Evolutionary conservation across 2,113 vertebrate species (phyloP), one percentile per base, ranked within the genome.

Genomic region (Dolichotis patagonum): DNA sequence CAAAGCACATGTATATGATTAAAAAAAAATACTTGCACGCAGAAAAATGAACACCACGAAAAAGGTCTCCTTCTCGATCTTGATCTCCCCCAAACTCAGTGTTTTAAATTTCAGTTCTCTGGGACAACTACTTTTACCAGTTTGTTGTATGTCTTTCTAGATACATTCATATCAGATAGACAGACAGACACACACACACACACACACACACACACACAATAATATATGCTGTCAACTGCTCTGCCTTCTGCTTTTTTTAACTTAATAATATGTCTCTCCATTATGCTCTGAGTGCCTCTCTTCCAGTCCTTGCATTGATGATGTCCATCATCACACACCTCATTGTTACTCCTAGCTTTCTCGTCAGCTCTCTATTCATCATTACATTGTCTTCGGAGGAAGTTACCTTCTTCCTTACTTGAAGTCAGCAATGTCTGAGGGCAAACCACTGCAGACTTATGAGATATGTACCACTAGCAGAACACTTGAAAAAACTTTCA

Each of bases 351-450:
- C 62, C 46, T 43, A 38, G 86, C 17, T 17, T 43, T 88, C 84
- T 54, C n/a, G 26, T 41, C 56, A 90, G n/a, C 14, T 32, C 28
- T 88, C 54, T 41, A 20, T 20, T 82, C 63, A 83, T 89, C 65
- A 32, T 65, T 65, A n/a, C 4, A 28, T 65, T 54, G 52, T 83
- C 84, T 93, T 86, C 30, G 71, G 38, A 80, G 32, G 58, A 91
- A 85, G 82, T 75, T 85, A 60, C 43, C 8, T 88, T 92, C 77
- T 80, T 92, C 49, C 11, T 73, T 94, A 43, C 52, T 87, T 80
- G 69, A 96, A 82, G 38, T 89, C 38, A 63, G 32, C 62, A 41
- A 49, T 82, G 52, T 65, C 54, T 65, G 54, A 91, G 54, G 71
- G 77, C 58, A 93, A 75, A 83, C 38, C 71, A 78, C 35, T 75